Conservation (phyloP, 2,888 invertebrate genomes). For the Acanthosoma haemorrhoidale region DNA sequence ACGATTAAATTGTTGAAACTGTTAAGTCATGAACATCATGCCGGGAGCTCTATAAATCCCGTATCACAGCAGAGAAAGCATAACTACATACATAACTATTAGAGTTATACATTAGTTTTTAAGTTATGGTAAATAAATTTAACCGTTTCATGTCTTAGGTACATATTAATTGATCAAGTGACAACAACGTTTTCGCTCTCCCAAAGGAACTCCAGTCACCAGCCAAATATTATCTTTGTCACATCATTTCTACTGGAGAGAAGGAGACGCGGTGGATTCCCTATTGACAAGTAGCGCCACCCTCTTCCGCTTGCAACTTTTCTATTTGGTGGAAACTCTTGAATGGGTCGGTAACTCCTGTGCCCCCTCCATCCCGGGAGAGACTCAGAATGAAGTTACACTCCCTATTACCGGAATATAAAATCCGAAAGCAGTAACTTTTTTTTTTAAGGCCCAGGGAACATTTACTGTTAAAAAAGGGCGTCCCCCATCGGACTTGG, state of each 20-base stretch:
- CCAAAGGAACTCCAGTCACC: too few relatives aligned
- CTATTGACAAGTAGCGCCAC: slow-evolving; percentile 17
- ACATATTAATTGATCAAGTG: too few relatives aligned
- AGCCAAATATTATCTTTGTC: neutral
- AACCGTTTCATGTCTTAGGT: too few relatives aligned
- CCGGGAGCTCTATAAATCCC: too few relatives aligned
- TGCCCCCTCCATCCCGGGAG: neutral
- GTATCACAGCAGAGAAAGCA: too few relatives aligned
- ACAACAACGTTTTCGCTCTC: too few relatives aligned
- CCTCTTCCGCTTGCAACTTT: slow-evolving; percentile 18
- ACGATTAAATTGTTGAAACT: too few relatives aligned
- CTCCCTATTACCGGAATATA: slow-evolving; percentile 20
- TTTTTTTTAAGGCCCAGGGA: neutral
- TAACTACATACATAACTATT: too few relatives aligned
- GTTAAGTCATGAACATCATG: too few relatives aligned
- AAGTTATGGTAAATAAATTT: too few relatives aligned
- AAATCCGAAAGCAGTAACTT: slow-evolving; percentile 20
- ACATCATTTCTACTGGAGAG: neutral
- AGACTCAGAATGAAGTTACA: slow-evolving; percentile 15
- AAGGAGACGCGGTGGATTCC: neutral
- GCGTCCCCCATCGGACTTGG: slow-evolving; percentile 19
- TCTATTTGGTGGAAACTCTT: slow-evolving; percentile 23
- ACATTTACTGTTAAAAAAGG: slow-evolving; percentile 26
- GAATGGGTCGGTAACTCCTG: slow-evolving; percentile 26
- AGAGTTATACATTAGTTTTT: too few relatives aligned